A percentile compares a stretch with the other conserved stretches of the same genome.
Conservation (phyloP, 2,888 invertebrate genomes). For the Opisthograptis luteolata region DNA sequence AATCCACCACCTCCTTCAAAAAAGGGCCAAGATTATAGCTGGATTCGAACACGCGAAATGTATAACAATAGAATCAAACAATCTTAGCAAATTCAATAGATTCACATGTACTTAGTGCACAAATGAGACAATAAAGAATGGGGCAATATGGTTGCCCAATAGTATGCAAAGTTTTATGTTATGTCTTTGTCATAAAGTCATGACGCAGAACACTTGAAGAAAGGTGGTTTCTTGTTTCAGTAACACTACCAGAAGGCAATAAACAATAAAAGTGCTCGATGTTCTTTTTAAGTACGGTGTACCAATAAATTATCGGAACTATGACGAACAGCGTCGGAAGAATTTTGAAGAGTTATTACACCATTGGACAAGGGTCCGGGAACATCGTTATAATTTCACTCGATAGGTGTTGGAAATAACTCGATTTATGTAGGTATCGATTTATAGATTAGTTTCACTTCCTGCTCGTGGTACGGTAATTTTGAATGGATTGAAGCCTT, state of each 20-base stretch:
- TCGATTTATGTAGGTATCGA: slow-evolving; percentile 34
- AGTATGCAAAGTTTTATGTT: too few relatives aligned
- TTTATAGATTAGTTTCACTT: slow-evolving; percentile 62
- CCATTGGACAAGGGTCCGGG: slow-evolving; percentile 11
- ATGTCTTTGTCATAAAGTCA: too few relatives aligned
- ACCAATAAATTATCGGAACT: slow-evolving; percentile 55
- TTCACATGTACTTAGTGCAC: too few relatives aligned
- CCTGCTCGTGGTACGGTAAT: slow-evolving; percentile 47
- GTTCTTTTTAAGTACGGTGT: slow-evolving; percentile 45
- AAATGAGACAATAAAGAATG: too few relatives aligned
- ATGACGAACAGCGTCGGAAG: slow-evolving; percentile 54
- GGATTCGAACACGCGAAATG: too few relatives aligned
- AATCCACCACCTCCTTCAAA: too few relatives aligned
- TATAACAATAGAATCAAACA: too few relatives aligned
- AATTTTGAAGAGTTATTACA: slow-evolving; percentile 42
- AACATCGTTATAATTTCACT: slow-evolving; percentile 19
- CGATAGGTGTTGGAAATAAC: slow-evolving; percentile 21
- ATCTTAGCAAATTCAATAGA: too few relatives aligned
- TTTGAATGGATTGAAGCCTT: slow-evolving; percentile 15
- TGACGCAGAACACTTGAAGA: slow-evolving; percentile 11
- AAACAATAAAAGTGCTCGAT: slow-evolving; percentile 48
- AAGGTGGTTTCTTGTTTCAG: too few relatives aligned
- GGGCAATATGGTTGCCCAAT: too few relatives aligned
- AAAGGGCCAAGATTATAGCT: too few relatives aligned
- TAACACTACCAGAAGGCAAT: slow-evolving; percentile 33